A percentile compares a stretch with the other conserved stretches of the same genome.
Evolutionary conservation across 2,113 vertebrate species (phyloP).

Genomic region (Apistogramma diplotaenia): DNA sequence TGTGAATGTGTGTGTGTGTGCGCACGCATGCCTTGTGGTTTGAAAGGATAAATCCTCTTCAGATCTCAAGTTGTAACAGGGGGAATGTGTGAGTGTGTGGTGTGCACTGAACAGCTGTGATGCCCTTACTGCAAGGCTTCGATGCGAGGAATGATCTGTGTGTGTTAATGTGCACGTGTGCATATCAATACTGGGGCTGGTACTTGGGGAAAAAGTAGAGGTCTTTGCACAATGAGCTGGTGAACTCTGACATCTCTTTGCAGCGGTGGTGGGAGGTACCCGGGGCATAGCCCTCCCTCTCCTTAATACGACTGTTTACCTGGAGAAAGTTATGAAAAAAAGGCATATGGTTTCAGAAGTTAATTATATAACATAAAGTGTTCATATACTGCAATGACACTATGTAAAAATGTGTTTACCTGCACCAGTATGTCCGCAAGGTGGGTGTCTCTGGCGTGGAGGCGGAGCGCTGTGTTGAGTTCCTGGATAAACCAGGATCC

Average conservation of each 20-base stretch:
- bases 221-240: constrained; percentile 90
- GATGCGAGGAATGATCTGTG: constrained; percentile 40
- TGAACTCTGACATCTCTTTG: constrained; percentile 99
- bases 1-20: not conserved
- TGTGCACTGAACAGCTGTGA: constrained; percentile 19
- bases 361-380: not conserved
- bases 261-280: constrained; percentile 94
- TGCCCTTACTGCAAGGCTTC: not conserved
- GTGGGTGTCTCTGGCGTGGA: constrained; percentile 85
- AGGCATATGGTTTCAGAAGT: not conserved
- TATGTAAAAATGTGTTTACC: constrained; percentile 70
- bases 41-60: constrained; percentile 31
- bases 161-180: constrained; percentile 16
- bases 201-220: constrained; percentile 94
- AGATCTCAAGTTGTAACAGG: not conserved
- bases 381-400: not conserved
- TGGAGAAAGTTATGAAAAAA: constrained; percentile 50
- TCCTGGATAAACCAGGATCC: constrained; percentile 98
- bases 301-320: constrained; percentile 92
- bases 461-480: constrained; percentile 83
- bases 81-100: constrained; percentile 47
- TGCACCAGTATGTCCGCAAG: constrained; percentile 95
- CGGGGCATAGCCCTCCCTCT: constrained; percentile 90
- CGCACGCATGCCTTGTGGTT: not conserved
- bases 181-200: constrained; percentile 67